These are phyloP conservation scores for Lutraria rhynchaena DNA, from an alignment of 1,140 invertebrate genomes.

Conservation along the genomic window DNA sequence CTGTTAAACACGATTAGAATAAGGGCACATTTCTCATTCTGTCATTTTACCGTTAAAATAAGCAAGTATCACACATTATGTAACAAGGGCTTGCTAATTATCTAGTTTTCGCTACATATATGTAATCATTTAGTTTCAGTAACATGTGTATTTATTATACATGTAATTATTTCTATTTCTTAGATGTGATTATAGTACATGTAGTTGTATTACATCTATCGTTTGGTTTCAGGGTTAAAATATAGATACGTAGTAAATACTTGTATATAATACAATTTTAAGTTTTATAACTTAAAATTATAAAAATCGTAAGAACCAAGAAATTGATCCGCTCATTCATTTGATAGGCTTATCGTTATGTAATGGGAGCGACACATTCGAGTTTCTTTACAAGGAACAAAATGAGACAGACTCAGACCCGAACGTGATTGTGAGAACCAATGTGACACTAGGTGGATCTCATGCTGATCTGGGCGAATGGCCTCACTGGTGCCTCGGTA, in stretches of 20 bases:
- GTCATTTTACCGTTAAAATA: no score
- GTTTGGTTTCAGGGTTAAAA: background rate
- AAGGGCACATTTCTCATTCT: no score
- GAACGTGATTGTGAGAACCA: background rate
- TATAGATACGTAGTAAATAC: background rate
- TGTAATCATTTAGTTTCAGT: no score
- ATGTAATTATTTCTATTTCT: no score
- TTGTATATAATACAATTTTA: background rate
- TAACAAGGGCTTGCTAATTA: no score
- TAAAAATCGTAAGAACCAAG: background rate
- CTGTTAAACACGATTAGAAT: no score
- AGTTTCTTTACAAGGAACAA: conserved; percentile 44
- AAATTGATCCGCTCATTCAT: background rate
- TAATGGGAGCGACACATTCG: conserved; percentile 3
- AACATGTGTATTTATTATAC: no score
- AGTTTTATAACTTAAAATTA: background rate
- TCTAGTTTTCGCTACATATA: no score
- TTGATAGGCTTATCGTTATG: background rate
- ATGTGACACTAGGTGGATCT: conserved; percentile 34
- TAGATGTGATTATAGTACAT: no score
- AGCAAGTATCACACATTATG: no score
- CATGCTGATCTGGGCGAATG: conserved; percentile 38
- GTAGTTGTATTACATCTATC: background rate
- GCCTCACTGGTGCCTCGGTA: conserved; percentile 57
- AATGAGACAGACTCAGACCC: background rate